Conservation (phyloP, 2,888 invertebrate genomes). For the Lasioglossum zephyrum region DNA sequence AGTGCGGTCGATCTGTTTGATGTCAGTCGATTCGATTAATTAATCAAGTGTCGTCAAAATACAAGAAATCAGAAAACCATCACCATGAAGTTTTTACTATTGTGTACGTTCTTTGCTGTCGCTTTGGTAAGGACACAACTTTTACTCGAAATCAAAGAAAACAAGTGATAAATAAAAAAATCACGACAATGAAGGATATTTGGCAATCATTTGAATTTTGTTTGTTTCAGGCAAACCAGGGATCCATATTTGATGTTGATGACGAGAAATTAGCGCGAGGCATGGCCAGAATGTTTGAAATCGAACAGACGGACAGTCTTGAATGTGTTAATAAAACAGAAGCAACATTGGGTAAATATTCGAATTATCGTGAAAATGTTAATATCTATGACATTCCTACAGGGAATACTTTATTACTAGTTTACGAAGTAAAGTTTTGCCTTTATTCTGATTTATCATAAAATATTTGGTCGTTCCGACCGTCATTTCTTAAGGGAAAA, state of each 20-base stretch:
- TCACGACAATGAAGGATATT: background rate
- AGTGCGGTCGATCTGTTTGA: background rate
- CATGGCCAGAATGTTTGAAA: fast-evolving
- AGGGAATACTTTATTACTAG: background rate
- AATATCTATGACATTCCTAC: too few species aligned
- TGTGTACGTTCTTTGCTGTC: background rate
- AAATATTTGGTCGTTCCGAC: background rate
- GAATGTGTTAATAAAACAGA: background rate
- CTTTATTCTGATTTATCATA: background rate
- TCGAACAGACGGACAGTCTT: background rate
- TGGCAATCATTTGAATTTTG: too few species aligned
- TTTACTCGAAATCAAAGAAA: background rate
- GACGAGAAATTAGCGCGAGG: background rate
- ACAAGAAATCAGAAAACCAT: background rate
- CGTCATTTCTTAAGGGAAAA: too few species aligned
- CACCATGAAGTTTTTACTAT: background rate
- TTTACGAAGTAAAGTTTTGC: background rate
- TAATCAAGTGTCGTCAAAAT: background rate
- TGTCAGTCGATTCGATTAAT: background rate
- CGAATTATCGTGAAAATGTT: background rate
- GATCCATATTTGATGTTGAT: too few species aligned
- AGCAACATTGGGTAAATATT: background rate
- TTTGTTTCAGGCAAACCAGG: background rate
- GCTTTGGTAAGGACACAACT: background rate
- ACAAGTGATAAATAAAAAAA: too few species aligned